phyloP scores from a whole-genome alignment of 2,888 invertebrate species.

The Ennomos fuscantarius region DNA sequence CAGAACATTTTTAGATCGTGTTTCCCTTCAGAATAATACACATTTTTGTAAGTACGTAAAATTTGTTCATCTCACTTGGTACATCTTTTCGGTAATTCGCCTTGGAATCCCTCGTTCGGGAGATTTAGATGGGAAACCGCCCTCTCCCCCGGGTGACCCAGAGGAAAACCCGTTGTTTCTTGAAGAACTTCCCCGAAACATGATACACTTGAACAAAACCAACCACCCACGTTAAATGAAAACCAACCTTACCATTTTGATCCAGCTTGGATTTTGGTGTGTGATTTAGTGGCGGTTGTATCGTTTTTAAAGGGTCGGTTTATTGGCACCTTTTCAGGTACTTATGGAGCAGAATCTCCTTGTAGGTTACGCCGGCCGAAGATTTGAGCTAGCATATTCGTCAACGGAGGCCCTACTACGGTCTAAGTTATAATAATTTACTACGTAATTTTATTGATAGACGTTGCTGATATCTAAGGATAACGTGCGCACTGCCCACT shows the following conservation, averaged over 20 bases:
- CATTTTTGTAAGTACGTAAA: slow-evolving; percentile 30
- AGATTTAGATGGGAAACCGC: slow-evolving; percentile 77
- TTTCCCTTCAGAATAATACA: slow-evolving; percentile 17
- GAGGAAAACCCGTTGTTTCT: slow-evolving; percentile 80
- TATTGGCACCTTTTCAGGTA: slow-evolving; percentile 82
- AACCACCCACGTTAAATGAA: slow-evolving; percentile 20
- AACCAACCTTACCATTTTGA: slow-evolving; percentile 25
- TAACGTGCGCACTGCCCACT: too few species aligned
- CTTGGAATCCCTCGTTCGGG: slow-evolving; percentile 73
- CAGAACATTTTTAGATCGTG: slow-evolving; percentile 5
- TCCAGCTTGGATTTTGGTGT: slow-evolving; percentile 40
- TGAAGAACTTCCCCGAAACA: slow-evolving; percentile 62
- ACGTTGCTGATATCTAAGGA: too few species aligned
- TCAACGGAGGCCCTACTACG: slow-evolving; percentile 60
- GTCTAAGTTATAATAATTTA: slow-evolving; percentile 12
- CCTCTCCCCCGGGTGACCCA: slow-evolving; percentile 75
- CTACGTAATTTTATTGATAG: too few species aligned
- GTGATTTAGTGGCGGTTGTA: slow-evolving; percentile 40
- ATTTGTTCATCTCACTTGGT: slow-evolving; percentile 55
- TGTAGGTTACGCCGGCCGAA: slow-evolving; percentile 61
- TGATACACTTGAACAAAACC: slow-evolving; percentile 38
- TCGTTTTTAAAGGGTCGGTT: slow-evolving; percentile 51
- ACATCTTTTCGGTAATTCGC: slow-evolving; percentile 77
- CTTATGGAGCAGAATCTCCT: slow-evolving; percentile 70
- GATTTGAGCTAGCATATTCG: slow-evolving; percentile 65